These are phyloP conservation scores for Drosophila albomicans DNA, from an alignment of 1,140 invertebrate genomes.

Conservation along the genomic window DNA sequence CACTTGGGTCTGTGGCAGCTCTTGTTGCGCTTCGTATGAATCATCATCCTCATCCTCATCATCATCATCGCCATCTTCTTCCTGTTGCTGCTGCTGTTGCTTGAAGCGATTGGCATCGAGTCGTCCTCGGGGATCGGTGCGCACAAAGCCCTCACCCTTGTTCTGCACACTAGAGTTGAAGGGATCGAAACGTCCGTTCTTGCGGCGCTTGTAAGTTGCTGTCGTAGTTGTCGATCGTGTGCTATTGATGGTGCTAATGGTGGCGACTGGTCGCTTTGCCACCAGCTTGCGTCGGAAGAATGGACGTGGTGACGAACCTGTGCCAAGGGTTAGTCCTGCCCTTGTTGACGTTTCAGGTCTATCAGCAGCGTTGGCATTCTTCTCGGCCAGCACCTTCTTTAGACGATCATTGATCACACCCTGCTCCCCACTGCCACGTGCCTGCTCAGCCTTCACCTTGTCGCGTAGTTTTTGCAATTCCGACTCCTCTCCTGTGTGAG, in stretches of 20 bases:
- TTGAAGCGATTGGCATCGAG: conserved; percentile 65
- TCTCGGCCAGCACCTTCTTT: conserved; percentile 61
- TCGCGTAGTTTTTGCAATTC: conserved; percentile 64
- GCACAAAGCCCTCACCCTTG: conserved; percentile 70
- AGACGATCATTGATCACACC: conserved; percentile 67
- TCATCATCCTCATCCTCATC: conserved; percentile 86
- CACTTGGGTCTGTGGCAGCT: conserved; percentile 22
- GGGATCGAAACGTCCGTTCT: conserved; percentile 77
- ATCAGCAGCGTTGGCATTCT: neutral
- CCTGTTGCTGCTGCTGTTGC: conserved; percentile 16
- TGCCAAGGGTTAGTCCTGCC: neutral
- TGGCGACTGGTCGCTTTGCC: conserved; percentile 63
- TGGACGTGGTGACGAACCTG: conserved; percentile 44
- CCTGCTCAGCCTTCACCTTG: conserved; percentile 70
- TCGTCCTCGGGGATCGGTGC: conserved; percentile 67
- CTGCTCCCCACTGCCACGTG: conserved; percentile 55
- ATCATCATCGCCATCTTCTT: conserved; percentile 63
- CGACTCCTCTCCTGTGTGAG: conserved; percentile 25
- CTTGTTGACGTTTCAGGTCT: neutral
- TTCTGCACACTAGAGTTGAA: conserved; percentile 75
- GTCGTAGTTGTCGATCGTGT: neutral
- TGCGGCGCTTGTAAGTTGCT: conserved; percentile 39
- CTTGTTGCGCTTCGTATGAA: conserved; percentile 84
- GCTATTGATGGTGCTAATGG: neutral
- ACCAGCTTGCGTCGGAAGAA: conserved; percentile 74